A percentile compares a stretch with the other conserved stretches of the same genome.
Evolutionary conservation across 2,888 invertebrate species (phyloP).

Genomic region (Rotaria socialis): DNA sequence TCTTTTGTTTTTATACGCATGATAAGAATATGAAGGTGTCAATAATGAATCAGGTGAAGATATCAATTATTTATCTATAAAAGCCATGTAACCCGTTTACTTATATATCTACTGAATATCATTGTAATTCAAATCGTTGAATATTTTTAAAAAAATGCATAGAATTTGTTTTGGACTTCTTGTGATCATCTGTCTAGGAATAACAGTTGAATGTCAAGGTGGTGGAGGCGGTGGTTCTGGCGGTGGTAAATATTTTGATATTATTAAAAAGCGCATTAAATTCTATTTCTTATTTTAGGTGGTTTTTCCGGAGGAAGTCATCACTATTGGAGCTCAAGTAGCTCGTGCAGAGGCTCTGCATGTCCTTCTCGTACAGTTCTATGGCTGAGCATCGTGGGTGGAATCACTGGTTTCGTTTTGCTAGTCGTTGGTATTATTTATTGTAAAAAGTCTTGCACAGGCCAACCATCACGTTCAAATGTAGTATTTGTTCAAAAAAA

Average conservation of each 20-base stretch:
- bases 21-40: too few species aligned
- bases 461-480: neutral
- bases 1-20: too few species aligned
- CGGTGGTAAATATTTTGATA: neutral
- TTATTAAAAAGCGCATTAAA: neutral
- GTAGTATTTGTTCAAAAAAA: neutral
- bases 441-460: neutral
- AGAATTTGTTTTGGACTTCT: neutral
- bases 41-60: too few species aligned
- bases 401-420: neutral
- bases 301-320: neutral
- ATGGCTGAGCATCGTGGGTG: neutral
- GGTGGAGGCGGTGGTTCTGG: neutral
- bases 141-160: neutral
- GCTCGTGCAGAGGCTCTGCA: neutral
- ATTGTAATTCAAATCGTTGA: too few species aligned
- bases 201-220: neutral
- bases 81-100: neutral
- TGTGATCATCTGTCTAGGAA: neutral
- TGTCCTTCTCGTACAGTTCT: neutral
- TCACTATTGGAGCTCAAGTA: neutral
- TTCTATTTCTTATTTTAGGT: neutral
- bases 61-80: neutral
- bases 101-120: too few species aligned
- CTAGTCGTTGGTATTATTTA: neutral